These are phyloP conservation scores for Oreochromis spilurus DNA, from an alignment of 2,113 vertebrate species.

Conservation along the genomic window DNA sequence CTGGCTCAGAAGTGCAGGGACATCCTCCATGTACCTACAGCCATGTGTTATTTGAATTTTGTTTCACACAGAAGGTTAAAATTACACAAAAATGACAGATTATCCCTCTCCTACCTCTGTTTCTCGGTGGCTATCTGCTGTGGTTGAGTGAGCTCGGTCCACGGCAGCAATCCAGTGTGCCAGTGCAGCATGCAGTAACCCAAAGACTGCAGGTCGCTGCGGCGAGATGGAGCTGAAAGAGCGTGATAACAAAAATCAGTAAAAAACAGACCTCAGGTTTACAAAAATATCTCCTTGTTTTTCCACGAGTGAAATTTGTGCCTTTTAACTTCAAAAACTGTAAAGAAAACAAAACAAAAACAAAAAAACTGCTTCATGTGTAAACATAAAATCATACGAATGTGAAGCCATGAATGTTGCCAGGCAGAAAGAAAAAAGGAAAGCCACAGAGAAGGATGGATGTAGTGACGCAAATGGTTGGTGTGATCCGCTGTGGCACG, in stretches of 20 bases:
- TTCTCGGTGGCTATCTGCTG: constrained; percentile 76
- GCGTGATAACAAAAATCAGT: background rate
- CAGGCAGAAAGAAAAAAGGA: background rate
- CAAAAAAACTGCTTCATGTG: background rate
- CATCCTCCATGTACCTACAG: constrained; percentile 73
- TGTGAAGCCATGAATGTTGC: background rate
- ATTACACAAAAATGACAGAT: background rate
- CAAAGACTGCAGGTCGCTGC: constrained; percentile 89
- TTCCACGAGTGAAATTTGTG: background rate
- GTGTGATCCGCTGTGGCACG: background rate
- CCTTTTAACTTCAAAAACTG: background rate
- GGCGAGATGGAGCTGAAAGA: constrained; percentile 82
- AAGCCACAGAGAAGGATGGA: background rate
- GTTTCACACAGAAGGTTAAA: background rate
- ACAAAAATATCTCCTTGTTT: background rate
- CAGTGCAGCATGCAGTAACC: constrained; percentile 90
- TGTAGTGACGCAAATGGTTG: background rate
- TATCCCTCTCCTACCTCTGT: constrained; percentile 71
- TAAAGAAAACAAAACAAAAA: background rate
- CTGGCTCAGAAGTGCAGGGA: constrained; percentile 64
- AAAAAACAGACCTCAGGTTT: background rate
- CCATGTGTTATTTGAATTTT: background rate
- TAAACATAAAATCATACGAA: background rate
- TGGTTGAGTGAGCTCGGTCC: constrained; percentile 70
- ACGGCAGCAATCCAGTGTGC: constrained; percentile 82